Conservation (phyloP, 1,140 invertebrate species). For the Alviniconcha marisindica region DNA sequence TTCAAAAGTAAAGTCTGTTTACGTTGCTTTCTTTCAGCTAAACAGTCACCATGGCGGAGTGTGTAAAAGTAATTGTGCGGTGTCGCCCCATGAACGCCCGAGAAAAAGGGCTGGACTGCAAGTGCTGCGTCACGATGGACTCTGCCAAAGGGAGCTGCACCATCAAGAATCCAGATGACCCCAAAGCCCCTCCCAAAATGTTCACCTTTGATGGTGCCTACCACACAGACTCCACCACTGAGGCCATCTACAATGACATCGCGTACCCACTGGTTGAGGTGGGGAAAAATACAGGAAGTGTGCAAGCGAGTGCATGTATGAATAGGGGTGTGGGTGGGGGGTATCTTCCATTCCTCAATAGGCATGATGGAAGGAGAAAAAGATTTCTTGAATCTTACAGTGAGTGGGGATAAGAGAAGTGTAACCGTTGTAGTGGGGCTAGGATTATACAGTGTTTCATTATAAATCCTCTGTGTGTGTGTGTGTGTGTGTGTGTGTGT, state of each 20-base stretch:
- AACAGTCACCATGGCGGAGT: slow-evolving; percentile 78
- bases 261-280: slow-evolving; percentile 84
- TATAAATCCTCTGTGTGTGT: no score
- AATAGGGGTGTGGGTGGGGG: no score
- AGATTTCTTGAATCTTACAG: no score
- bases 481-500: neutral
- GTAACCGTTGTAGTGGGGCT: no score
- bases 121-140: slow-evolving; percentile 87
- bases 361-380: no score
- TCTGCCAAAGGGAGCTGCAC: slow-evolving; percentile 78
- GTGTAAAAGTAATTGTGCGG: slow-evolving; percentile 93
- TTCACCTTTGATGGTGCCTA: slow-evolving; percentile 88
- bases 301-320: no score
- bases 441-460: no score
- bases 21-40: neutral
- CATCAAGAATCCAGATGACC: slow-evolving; percentile 80
- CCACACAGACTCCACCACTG: slow-evolving; percentile 80
- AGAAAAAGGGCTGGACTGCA: slow-evolving; percentile 84
- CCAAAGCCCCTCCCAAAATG: slow-evolving; percentile 81
- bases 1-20: neutral
- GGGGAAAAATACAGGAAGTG: slow-evolving; percentile 16
- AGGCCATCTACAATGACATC: slow-evolving; percentile 84
- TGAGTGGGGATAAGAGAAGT: no score
- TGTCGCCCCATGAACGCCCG: slow-evolving; percentile 92
- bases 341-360: no score